These are phyloP conservation scores for Antechinus stuartii DNA, from an alignment of 2,113 vertebrate species.

Conservation along the genomic window DNA sequence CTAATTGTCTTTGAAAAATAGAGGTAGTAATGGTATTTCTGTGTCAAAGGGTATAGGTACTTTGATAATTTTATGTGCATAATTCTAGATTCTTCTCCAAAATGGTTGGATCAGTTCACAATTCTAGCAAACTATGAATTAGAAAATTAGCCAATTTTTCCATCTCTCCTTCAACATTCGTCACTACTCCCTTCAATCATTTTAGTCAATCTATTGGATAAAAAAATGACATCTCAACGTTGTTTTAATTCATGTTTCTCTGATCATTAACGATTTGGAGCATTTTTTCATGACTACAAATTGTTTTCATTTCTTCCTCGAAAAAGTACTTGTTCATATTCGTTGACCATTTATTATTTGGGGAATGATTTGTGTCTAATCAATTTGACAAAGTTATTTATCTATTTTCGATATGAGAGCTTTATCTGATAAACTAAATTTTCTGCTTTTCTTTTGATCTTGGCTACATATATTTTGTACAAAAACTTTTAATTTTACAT, in stretches of 20 bases:
- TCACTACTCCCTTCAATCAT: not conserved
- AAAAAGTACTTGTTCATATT: not conserved
- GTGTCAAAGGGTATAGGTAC: not conserved
- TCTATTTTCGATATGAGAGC: not conserved
- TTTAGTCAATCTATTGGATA: not conserved
- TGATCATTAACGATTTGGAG: not conserved
- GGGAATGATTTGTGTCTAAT: not conserved
- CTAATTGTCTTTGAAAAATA: not conserved
- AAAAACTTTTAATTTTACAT: too few species aligned
- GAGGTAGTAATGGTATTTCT: too few species aligned
- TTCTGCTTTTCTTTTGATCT: not conserved
- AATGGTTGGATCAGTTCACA: not conserved
- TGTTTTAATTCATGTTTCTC: not conserved
- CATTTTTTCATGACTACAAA: not conserved
- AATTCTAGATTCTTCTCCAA: not conserved
- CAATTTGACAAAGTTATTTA: not conserved
- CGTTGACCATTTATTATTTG: not conserved
- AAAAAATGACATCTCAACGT: not conserved
- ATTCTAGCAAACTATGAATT: not conserved
- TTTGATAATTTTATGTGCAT: not conserved
- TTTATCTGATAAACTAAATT: not conserved
- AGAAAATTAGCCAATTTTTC: not conserved
- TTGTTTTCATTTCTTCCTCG: not conserved
- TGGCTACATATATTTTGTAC: not conserved
- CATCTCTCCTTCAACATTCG: not conserved